Conservation (phyloP, 2,888 invertebrate species). For the Hypomecis atomaria region DNA sequence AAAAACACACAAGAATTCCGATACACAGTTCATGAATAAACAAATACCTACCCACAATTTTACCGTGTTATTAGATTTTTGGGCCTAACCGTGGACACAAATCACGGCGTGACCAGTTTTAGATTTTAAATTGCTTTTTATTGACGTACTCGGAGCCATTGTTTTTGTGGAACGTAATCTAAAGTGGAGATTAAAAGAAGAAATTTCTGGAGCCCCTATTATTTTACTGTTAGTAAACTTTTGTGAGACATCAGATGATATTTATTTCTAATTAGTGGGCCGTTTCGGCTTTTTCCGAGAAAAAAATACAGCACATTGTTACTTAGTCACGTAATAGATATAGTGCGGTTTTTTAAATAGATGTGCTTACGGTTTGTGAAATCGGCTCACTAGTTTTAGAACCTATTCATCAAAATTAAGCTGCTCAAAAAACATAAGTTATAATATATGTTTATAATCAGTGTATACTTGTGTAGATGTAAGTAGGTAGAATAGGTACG, state of each 20-base stretch:
- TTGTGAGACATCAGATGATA: background rate
- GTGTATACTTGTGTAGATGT: too few relatives aligned
- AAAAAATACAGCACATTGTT: too few relatives aligned
- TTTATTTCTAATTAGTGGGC: too few relatives aligned
- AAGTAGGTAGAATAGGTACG: too few relatives aligned
- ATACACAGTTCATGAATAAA: slow-evolving; percentile 41
- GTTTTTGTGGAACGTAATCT: slow-evolving; percentile 27
- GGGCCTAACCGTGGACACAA: slow-evolving; percentile 30
- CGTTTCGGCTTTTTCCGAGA: too few relatives aligned
- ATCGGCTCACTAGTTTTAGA: too few relatives aligned
- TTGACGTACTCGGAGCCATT: slow-evolving; percentile 18
- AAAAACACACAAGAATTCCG: slow-evolving; percentile 46
- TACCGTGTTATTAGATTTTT: slow-evolving; percentile 34
- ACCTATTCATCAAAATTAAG: too few relatives aligned
- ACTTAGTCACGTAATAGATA: too few relatives aligned
- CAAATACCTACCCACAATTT: slow-evolving; percentile 36
- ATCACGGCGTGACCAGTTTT: slow-evolving; percentile 30
- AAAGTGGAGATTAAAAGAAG: slow-evolving; percentile 11
- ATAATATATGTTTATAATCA: too few relatives aligned
- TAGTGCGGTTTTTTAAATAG: too few relatives aligned
- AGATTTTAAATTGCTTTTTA: slow-evolving; percentile 33
- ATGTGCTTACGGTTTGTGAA: too few relatives aligned
- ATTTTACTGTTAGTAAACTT: background rate
- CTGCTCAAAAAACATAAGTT: too few relatives aligned
- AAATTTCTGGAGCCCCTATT: slow-evolving; percentile 11